These are phyloP conservation scores for Melierax canorus DNA, from an alignment of 2,113 vertebrate species.

Conservation along the genomic window DNA sequence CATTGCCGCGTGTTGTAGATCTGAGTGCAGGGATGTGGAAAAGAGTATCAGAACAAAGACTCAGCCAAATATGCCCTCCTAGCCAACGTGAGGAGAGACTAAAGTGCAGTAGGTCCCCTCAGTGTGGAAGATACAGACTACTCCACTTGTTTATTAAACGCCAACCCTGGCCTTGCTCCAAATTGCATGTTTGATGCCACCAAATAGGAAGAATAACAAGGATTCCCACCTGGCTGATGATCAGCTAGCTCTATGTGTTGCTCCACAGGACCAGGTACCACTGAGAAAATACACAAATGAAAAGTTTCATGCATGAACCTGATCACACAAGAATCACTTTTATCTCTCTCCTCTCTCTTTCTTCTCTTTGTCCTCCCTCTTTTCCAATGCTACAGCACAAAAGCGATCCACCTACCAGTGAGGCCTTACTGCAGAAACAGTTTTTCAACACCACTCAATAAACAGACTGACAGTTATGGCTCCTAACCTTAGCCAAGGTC, in stretches of 20 bases:
- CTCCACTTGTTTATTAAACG: neutral
- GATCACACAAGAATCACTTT: neutral
- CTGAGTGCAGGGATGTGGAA: neutral
- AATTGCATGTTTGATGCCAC: neutral
- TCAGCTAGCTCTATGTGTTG: neutral
- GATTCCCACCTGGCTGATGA: neutral
- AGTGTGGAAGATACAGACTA: neutral
- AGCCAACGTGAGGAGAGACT: neutral
- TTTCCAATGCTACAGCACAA: neutral
- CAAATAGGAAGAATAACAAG: neutral
- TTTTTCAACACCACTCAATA: neutral
- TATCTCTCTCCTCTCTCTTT: neutral
- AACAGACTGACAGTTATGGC: neutral
- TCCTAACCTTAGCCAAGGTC: accelerated
- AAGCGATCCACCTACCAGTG: accelerated
- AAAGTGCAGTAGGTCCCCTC: neutral
- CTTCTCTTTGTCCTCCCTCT: neutral
- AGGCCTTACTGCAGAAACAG: neutral
- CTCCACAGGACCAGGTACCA: neutral
- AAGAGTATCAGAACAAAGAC: neutral
- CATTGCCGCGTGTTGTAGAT: neutral
- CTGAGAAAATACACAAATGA: neutral
- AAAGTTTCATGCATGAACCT: neutral
- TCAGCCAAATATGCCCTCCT: neutral
- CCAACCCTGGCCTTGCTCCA: neutral